These are phyloP conservation scores for Passer domesticus DNA, from an alignment of 2,113 vertebrate species.

Conservation along the genomic window DNA sequence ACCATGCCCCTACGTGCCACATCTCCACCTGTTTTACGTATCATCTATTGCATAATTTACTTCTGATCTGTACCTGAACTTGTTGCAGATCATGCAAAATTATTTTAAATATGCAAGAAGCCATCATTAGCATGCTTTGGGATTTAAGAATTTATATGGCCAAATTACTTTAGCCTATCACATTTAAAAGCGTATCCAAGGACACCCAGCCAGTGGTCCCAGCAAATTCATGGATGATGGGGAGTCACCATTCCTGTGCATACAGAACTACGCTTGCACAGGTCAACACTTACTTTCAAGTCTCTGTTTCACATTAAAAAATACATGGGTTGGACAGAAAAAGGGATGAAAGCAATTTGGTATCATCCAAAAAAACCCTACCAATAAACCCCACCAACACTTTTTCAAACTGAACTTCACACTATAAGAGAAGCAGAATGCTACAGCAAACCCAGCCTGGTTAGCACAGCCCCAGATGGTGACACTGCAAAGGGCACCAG, in stretches of 20 bases:
- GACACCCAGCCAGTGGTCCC: not conserved
- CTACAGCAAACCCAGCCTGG: not conserved
- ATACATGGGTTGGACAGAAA: not conserved
- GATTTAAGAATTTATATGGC: not conserved
- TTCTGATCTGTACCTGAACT: not conserved
- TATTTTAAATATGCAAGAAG: not conserved
- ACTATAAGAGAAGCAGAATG: not conserved
- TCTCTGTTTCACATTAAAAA: not conserved
- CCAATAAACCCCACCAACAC: not conserved
- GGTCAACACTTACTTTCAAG: not conserved
- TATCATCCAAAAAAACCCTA: not conserved
- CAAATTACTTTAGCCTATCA: not conserved
- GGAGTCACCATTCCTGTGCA: not conserved
- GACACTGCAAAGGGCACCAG: not conserved
- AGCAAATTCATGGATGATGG: not conserved
- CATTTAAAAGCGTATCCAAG: not conserved
- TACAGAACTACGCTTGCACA: fast-evolving
- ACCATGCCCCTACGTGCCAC: not conserved
- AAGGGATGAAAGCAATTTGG: not conserved
- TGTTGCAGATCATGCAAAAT: not conserved
- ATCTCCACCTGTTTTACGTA: not conserved
- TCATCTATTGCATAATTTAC: not conserved
- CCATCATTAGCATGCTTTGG: not conserved
- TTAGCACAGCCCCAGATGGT: not conserved
- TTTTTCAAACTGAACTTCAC: not conserved